phyloP scores from a whole-genome alignment of 2,888 invertebrate species.

The Ariolimax columbianus region DNA sequence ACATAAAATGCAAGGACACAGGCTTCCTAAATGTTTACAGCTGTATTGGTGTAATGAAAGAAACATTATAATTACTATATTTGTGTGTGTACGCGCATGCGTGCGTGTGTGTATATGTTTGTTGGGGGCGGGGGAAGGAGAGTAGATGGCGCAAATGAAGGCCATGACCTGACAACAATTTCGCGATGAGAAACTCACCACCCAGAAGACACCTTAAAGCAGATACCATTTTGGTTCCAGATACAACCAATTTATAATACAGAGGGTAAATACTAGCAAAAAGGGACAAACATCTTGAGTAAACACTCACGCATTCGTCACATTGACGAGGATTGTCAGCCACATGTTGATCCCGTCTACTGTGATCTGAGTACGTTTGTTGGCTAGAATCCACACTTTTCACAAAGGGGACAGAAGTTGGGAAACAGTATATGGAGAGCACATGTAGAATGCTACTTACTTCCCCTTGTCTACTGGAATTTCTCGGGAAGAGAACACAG shows the following conservation, averaged over 20 bases:
- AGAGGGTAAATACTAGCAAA: constrained; percentile 19
- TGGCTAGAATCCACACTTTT: neutral
- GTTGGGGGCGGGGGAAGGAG: too few relatives aligned
- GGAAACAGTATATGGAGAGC: neutral
- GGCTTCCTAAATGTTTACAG: too few relatives aligned
- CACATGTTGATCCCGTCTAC: constrained; percentile 11
- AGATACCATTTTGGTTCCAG: constrained; percentile 21
- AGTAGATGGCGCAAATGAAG: too few relatives aligned
- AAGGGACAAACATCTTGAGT: constrained; percentile 19
- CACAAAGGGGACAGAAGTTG: neutral
- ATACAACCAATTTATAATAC: constrained; percentile 9
- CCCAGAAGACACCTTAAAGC: neutral
- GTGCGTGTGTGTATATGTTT: too few relatives aligned
- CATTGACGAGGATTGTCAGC: neutral
- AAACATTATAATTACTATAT: too few relatives aligned
- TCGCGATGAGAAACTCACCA: neutral
- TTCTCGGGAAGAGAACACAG: neutral
- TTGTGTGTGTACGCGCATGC: too few relatives aligned
- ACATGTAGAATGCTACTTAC: neutral
- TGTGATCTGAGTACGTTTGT: neutral
- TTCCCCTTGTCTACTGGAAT: neutral
- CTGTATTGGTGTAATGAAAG: too few relatives aligned
- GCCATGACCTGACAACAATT: too few relatives aligned
- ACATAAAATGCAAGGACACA: too few relatives aligned
- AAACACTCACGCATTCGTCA: constrained; percentile 9